These are phyloP conservation scores for Centropyge bicolor DNA, from an alignment of 2,797 vertebrate species.

Conservation along the genomic window DNA sequence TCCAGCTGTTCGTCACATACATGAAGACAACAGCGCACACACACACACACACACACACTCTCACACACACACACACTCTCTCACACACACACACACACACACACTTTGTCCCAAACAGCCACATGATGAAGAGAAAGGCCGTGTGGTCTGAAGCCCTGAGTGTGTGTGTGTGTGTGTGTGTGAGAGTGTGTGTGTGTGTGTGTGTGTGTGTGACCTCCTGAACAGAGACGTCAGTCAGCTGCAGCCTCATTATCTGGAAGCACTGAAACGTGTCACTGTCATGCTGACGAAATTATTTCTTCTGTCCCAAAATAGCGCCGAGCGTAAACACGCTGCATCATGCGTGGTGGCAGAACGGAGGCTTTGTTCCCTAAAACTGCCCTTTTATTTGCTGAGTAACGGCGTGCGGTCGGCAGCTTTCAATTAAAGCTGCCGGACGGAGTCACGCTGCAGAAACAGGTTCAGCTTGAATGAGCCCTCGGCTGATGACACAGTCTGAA, in stretches of 20 bases:
- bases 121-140: conserved; percentile 1
- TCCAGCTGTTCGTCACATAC: not conserved
- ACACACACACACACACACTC: not conserved
- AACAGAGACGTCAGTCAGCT: conserved; percentile 34
- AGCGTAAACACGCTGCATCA: conserved; percentile 16
- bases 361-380: conserved; percentile 34
- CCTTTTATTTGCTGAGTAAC: conserved; percentile 52
- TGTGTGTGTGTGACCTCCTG: conserved; percentile 19
- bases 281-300: conserved; percentile 18
- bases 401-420: conserved; percentile 5
- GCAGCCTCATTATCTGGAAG: conserved; percentile 4
- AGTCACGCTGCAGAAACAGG: conserved; percentile 38
- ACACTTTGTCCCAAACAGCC: conserved; percentile 12
- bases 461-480: not conserved
- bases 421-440: not conserved
- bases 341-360: conserved; percentile 7
- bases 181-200: not conserved
- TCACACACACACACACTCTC: not conserved
- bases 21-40: not conserved
- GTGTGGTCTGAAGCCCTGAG: conserved; percentile 1
- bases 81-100: not conserved
- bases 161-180: not conserved
- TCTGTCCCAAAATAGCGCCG: conserved; percentile 8
- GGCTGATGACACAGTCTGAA: conserved; percentile 15
- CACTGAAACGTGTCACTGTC: not conserved